phyloP scores from a whole-genome alignment of 2,113 vertebrate species.

The Antechinus flavipes region DNA sequence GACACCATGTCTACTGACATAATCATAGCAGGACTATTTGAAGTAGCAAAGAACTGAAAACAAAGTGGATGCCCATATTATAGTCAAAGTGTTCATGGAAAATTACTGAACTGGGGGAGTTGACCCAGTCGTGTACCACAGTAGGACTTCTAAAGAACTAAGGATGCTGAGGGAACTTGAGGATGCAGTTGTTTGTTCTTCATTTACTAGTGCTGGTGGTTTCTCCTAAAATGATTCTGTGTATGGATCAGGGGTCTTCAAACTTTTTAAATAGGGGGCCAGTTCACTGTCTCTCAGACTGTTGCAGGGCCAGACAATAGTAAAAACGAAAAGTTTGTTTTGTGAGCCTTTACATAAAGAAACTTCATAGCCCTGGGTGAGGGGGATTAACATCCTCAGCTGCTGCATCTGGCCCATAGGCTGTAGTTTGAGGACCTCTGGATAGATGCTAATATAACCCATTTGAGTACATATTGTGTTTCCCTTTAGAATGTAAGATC shows the following conservation, averaged over 20 bases:
- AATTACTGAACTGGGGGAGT: neutral
- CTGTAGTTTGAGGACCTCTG: no score
- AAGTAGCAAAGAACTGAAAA: neutral
- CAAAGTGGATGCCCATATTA: neutral
- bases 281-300: no score
- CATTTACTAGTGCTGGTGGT: neutral
- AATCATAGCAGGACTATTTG: neutral
- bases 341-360: no score
- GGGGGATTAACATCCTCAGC: no score
- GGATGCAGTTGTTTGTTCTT: neutral
- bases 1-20: neutral
- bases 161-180: neutral
- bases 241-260: neutral
- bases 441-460: neutral
- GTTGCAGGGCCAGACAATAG: no score
- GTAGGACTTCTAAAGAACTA: neutral
- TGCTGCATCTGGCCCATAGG: no score
- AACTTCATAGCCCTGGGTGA: no score
- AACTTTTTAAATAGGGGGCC: no score
- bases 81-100: neutral
- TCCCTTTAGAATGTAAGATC: neutral
- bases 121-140: neutral
- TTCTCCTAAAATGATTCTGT: neutral
- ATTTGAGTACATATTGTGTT: neutral
- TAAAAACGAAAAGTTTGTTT: no score